phyloP scores from a whole-genome alignment of 2,113 vertebrate species.

The Anarhynchus alexandrinus region DNA sequence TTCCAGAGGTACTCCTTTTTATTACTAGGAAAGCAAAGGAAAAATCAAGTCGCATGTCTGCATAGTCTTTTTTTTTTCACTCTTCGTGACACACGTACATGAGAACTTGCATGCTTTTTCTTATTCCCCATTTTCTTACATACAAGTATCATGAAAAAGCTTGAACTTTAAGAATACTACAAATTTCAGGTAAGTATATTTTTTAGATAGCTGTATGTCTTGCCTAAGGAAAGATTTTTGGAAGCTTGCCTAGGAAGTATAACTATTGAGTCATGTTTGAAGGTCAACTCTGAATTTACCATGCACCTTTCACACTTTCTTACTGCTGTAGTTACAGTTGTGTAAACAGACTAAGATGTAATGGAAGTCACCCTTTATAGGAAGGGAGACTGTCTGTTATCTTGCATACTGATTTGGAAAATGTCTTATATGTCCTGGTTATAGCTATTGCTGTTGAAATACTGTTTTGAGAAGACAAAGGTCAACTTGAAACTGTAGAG shows the following conservation, averaged over 20 bases:
- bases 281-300: neutral
- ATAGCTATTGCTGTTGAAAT: neutral
- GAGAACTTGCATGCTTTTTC: neutral
- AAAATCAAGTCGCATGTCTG: rapidly evolving
- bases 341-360: neutral
- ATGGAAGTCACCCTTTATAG: neutral
- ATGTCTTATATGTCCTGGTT: neutral
- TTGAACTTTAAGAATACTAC: neutral
- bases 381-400: neutral
- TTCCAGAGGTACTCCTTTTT: neutral
- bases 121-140: neutral
- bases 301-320: neutral
- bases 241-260: neutral
- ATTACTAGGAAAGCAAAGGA: neutral
- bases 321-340: neutral
- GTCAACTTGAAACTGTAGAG: neutral
- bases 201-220: neutral
- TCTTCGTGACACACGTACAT: rapidly evolving
- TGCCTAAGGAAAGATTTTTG: neutral
- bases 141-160: neutral
- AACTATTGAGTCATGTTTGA: neutral
- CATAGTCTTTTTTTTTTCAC: no score
- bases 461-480: neutral
- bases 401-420: neutral
- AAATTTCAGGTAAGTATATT: neutral